Evolutionary conservation across 2,888 invertebrate genomes (phyloP), one percentile per base, ranked within the genome.

Genomic region (Anodontia alba): DNA sequence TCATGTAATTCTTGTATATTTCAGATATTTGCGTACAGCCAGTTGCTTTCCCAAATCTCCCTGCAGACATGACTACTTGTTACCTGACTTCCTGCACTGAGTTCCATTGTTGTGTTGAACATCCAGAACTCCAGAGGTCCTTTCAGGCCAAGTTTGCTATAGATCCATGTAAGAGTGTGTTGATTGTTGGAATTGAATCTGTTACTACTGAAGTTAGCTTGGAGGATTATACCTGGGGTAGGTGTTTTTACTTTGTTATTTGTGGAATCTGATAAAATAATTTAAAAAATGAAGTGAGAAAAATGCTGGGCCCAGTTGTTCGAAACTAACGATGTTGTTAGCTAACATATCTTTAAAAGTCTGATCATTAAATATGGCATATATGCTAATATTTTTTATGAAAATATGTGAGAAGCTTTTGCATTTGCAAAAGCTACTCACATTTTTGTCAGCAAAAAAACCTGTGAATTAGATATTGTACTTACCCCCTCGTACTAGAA

Each of bases 141-240:
- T 81, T 88, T 49, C 62, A 78, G 15, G 76, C 78, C 20, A 29
- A 68, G 26, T 15, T 87, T n/a, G 62, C 76, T 23, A 62, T 88
- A 1, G 78, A 88, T 67, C 79, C 85, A 8, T 88, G 88, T 62
- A 62, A 43, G n/a, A 76, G 80, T 49, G 77, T 75, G 1, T 74
- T 88, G 49, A 76, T 78, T 12, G 43, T 87, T 38, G 79, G 78
- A 17, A 82, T 88, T 23, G 88, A 88, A 68, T 80, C 78, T 23
- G 80, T 81, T 7, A 57, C 46, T 8, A 73, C 78, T 23, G 80
- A 83, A 12, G 73, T 82, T 31, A 69, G 76, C 26, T 72, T 90
- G 2, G 80, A 83, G 12, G 73, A 83, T 26, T 88, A 85, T 62
- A 66, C 75, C 51, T 90, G 85, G 86, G 88, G 88, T 87, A 81